Conservation (phyloP, 2,888 invertebrate species). For the Belgica antarctica region DNA sequence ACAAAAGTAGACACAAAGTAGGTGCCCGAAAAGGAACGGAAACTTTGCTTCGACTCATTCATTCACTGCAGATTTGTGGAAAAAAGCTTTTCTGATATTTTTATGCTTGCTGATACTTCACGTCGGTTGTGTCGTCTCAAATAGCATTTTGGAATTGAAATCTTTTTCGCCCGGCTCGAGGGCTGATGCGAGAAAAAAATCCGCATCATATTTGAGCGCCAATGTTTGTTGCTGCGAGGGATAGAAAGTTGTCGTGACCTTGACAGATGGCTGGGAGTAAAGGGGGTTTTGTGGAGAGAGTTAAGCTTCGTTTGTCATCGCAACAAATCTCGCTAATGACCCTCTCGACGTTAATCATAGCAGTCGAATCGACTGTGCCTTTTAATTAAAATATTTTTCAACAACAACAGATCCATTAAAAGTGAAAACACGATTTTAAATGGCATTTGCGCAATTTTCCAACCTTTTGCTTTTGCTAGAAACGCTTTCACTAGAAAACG, state of each 20-base stretch:
- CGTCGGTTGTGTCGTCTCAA: too few species aligned
- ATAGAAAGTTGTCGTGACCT: constrained; percentile 9
- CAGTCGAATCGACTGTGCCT: too few species aligned
- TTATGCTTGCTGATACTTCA: neutral
- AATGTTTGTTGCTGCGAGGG: neutral
- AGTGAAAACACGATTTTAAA: neutral
- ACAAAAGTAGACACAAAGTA: neutral
- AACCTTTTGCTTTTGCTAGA: neutral
- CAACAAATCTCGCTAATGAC: too few species aligned
- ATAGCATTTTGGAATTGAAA: neutral
- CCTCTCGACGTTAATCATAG: too few species aligned
- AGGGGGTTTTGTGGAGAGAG: too few species aligned
- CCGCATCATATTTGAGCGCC: neutral
- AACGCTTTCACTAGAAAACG: neutral
- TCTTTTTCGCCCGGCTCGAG: neutral
- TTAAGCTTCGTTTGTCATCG: too few species aligned
- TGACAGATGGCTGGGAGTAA: constrained; percentile 1
- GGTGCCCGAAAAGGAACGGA: neutral
- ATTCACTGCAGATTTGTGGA: neutral
- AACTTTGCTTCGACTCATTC: constrained; percentile 5
- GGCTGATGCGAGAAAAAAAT: neutral
- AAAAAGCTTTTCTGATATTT: neutral
- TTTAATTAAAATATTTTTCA: constrained; percentile 1
- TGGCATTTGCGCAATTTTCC: neutral
- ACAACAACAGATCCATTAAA: too few species aligned